Conservation (phyloP, 2,888 invertebrate species). For the Ametastegia equiseti region DNA sequence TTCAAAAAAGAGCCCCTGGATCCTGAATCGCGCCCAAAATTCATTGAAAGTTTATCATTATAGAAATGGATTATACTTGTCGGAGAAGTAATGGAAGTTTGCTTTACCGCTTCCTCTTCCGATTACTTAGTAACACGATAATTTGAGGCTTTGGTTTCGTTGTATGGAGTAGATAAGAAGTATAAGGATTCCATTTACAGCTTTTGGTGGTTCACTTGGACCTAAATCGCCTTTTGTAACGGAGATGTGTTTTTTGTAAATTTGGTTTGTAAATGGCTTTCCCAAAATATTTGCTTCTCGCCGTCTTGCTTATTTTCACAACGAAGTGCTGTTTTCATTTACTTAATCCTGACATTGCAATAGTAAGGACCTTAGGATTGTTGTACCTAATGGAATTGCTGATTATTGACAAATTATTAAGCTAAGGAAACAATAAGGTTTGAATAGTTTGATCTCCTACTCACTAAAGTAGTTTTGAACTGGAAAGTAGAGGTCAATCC, state of each 20-base stretch:
- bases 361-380: background rate
- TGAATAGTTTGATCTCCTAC: background rate
- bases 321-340: conserved; percentile 7
- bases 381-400: background rate
- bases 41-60: too few relatives aligned
- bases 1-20: background rate
- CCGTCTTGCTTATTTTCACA: background rate
- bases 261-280: background rate
- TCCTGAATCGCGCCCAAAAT: too few relatives aligned
- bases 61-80: too few relatives aligned
- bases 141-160: background rate
- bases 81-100: too few relatives aligned
- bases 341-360: background rate
- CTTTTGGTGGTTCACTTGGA: background rate
- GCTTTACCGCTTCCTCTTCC: too few relatives aligned
- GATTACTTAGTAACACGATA: background rate
- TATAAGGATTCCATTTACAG: background rate
- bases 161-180: background rate
- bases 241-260: background rate
- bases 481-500: too few relatives aligned
- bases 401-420: background rate
- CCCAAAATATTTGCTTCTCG: background rate
- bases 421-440: background rate
- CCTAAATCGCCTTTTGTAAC: background rate
- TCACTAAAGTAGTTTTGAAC: background rate